These are phyloP conservation scores for Microtus pennsylvanicus DNA, from an alignment of 2,113 vertebrate species.

Conservation along the genomic window DNA sequence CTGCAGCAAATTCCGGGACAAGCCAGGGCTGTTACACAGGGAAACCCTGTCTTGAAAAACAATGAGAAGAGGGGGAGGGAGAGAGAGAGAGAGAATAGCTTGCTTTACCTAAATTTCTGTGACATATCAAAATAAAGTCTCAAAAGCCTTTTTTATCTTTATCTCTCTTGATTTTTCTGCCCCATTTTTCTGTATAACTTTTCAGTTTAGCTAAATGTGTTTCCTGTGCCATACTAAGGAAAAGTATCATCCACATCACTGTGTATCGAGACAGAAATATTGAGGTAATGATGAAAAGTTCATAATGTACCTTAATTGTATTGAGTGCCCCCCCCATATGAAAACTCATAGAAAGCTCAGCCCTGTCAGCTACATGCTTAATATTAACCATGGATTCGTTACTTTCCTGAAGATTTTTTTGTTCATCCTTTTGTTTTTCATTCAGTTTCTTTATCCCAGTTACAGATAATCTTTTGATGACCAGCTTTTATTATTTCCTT, in stretches of 20 bases:
- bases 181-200: constrained; percentile 22
- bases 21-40: background rate
- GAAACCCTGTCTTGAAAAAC: background rate
- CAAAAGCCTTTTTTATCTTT: constrained; percentile 43
- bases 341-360: constrained; percentile 29
- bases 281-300: constrained; percentile 54
- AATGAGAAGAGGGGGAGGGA: no score
- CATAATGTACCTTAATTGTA: constrained; percentile 62
- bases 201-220: constrained; percentile 3
- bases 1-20: background rate
- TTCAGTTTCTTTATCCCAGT: background rate
- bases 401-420: constrained; percentile 56
- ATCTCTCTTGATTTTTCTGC: background rate
- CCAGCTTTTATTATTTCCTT: constrained; percentile 50
- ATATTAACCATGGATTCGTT: constrained; percentile 19
- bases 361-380: background rate
- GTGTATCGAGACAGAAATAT: constrained; percentile 60
- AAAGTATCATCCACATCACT: constrained; percentile 50
- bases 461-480: constrained; percentile 62
- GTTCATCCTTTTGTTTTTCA: background rate
- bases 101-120: constrained; percentile 70
- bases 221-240: background rate
- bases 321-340: background rate
- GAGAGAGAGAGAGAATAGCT: background rate
- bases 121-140: background rate